A percentile compares a stretch with the other conserved stretches of the same genome.
Conservation (phyloP, 2,888 invertebrate genomes). For the Blastobasis adustella region DNA sequence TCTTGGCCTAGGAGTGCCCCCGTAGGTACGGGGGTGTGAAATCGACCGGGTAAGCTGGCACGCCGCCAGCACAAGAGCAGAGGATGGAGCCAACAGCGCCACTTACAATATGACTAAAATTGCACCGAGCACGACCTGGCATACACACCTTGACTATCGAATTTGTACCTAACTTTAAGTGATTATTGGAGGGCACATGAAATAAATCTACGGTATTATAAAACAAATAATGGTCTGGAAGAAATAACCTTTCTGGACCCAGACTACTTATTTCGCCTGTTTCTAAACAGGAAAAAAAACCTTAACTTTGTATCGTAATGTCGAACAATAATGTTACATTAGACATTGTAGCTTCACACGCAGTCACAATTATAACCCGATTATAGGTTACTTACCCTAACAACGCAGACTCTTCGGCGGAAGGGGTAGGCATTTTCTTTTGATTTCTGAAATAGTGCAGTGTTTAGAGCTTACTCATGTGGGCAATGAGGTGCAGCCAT, state of each 20-base stretch:
- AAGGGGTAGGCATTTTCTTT: constrained; percentile 80
- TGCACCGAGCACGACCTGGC: constrained; percentile 18
- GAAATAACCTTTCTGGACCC: too few relatives aligned
- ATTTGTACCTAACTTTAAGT: too few relatives aligned
- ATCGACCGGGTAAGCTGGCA: constrained; percentile 54
- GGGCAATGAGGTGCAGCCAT: constrained; percentile 24
- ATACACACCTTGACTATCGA: too few relatives aligned
- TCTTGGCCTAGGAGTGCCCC: constrained; percentile 13
- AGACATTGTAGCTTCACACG: too few relatives aligned
- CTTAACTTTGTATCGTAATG: too few relatives aligned
- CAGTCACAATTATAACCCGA: too few relatives aligned
- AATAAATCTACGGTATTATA: too few relatives aligned
- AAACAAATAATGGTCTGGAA: too few relatives aligned
- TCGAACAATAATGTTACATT: too few relatives aligned
- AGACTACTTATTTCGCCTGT: too few relatives aligned
- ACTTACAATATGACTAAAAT: constrained; percentile 24
- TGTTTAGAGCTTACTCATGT: background rate
- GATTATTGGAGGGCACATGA: too few relatives aligned
- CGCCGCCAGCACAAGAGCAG: constrained; percentile 33
- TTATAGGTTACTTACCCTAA: constrained; percentile 81
- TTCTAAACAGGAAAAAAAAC: too few relatives aligned
- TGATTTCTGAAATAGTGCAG: constrained; percentile 51
- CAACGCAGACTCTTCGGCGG: constrained; percentile 90
- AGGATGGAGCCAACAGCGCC: constrained; percentile 23
- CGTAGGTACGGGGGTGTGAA: constrained; percentile 17